Conservation (phyloP, 2,797 vertebrate genomes). For the Clarias pachynema region DNA sequence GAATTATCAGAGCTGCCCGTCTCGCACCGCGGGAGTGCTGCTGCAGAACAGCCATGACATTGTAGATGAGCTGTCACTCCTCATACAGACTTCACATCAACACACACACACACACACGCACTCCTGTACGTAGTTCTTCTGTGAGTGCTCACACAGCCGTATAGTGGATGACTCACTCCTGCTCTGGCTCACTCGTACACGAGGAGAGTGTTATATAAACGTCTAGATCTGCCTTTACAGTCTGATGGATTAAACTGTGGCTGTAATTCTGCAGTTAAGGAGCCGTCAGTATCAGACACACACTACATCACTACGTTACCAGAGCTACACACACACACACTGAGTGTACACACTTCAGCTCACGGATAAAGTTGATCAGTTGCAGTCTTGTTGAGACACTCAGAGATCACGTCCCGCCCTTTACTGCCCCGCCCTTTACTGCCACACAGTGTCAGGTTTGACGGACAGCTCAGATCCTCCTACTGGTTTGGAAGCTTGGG, state of each 20-base stretch:
- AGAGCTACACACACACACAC: neutral
- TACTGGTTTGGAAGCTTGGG: no score
- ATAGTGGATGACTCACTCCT: slow-evolving; percentile 39
- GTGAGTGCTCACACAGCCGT: slow-evolving; percentile 41
- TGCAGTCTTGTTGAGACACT: no score
- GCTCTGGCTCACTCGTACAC: neutral
- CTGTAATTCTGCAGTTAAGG: neutral
- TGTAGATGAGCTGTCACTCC: slow-evolving; percentile 74
- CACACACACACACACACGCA: slow-evolving; percentile 49
- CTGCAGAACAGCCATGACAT: slow-evolving; percentile 68
- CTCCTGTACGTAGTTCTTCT: slow-evolving; percentile 34
- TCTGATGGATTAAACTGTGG: neutral
- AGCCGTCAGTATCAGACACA: neutral
- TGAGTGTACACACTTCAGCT: neutral
- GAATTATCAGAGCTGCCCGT: slow-evolving; percentile 69
- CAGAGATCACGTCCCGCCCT: no score
- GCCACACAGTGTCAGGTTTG: no score
- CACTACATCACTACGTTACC: neutral
- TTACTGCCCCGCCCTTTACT: neutral
- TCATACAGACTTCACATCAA: slow-evolving; percentile 64
- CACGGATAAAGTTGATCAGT: neutral
- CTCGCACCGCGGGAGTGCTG: slow-evolving; percentile 60
- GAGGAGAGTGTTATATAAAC: neutral
- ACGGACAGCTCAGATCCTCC: neutral
- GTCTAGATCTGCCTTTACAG: neutral